phyloP scores from a whole-genome alignment of 2,113 vertebrate genomes.

The Chamaetylas fuelleborni region DNA sequence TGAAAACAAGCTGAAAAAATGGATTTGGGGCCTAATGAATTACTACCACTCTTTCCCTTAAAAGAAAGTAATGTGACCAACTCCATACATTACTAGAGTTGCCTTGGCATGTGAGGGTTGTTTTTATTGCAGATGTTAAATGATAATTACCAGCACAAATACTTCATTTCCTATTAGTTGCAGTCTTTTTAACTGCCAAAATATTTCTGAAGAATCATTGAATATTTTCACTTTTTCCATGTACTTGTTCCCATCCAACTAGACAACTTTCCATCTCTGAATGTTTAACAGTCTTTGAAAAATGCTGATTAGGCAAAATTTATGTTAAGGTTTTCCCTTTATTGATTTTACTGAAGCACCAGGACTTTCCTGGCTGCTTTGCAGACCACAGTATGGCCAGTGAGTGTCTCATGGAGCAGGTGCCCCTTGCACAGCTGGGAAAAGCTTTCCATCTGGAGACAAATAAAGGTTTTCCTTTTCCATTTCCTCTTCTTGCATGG shows the following conservation, averaged over 20 bases:
- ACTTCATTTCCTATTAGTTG: constrained; percentile 23
- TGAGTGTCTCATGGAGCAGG: neutral
- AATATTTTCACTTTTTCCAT: neutral
- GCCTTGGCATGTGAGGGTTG: neutral
- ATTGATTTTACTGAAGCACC: neutral
- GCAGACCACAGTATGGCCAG: neutral
- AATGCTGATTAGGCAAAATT: neutral
- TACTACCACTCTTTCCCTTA: neutral
- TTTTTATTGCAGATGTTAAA: neutral
- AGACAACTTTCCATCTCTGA: neutral
- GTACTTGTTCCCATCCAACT: neutral
- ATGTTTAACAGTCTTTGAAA: neutral
- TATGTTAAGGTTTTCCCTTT: neutral
- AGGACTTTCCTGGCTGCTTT: neutral
- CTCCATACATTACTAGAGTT: neutral
- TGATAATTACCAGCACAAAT: constrained; percentile 28
- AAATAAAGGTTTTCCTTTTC: neutral
- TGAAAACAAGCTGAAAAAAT: neutral
- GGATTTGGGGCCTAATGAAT: neutral
- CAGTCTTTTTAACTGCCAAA: neutral
- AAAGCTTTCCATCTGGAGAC: neutral
- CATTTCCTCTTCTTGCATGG: neutral
- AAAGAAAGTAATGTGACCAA: neutral
- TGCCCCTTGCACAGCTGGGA: neutral
- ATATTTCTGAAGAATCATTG: neutral